Evolutionary conservation across 2,888 invertebrate genomes (phyloP).

Genomic region (Toxonevra muliebris): DNA sequence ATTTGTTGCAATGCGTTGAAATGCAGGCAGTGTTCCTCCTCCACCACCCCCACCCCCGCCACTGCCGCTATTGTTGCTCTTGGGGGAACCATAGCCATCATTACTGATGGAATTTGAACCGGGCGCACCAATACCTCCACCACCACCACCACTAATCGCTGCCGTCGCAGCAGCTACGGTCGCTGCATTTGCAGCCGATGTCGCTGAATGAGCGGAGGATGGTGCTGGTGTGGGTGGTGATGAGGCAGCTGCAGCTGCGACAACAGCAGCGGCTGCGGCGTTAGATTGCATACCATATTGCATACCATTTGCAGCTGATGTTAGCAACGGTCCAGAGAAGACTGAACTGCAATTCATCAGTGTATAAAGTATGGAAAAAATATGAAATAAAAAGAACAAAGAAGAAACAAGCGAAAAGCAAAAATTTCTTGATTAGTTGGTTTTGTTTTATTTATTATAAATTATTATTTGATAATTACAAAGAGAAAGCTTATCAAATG

Average conservation of each 20-base stretch:
- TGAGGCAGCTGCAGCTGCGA: constrained; percentile 40
- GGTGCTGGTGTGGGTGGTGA: constrained; percentile 29
- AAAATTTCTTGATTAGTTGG: too few relatives aligned
- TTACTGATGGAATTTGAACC: constrained; percentile 42
- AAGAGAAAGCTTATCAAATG: too few relatives aligned
- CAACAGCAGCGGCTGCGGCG: constrained; percentile 41
- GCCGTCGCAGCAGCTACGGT: constrained; percentile 41
- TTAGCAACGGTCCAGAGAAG: constrained; percentile 59
- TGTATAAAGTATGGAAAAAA: constrained; percentile 17
- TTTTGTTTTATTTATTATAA: too few relatives aligned
- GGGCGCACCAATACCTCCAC: constrained; percentile 38
- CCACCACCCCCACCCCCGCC: constrained; percentile 50
- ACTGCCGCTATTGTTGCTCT: constrained; percentile 53
- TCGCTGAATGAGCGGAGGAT: constrained; percentile 44
- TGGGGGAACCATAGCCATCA: constrained; percentile 61
- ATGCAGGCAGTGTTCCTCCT: constrained; percentile 56
- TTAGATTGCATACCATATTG: constrained; percentile 53
- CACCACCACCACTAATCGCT: constrained; percentile 37
- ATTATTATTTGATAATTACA: too few relatives aligned
- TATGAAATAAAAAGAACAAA: background rate
- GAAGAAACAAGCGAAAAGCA: background rate
- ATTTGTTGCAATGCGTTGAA: constrained; percentile 56
- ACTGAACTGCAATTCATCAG: constrained; percentile 55
- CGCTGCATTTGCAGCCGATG: constrained; percentile 47
- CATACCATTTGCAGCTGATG: constrained; percentile 59